phyloP scores from a whole-genome alignment of 1,140 invertebrate species.

The Steinernema khuongi region DNA sequence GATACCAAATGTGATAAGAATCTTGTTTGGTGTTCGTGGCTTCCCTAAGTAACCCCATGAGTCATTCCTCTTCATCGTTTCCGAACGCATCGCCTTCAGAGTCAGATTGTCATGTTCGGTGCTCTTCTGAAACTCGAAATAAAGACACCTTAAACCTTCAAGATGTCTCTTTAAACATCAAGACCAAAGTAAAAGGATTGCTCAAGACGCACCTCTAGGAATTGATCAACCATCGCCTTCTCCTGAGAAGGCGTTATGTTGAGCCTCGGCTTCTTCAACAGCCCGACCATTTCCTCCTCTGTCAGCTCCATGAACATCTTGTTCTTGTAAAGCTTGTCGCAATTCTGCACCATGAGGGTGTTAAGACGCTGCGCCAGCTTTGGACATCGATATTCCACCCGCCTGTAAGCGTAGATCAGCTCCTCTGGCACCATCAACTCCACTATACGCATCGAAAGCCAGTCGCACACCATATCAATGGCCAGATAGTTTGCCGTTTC shows the following conservation, averaged over 20 bases:
- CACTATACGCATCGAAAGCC: not conserved
- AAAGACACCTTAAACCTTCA: no score
- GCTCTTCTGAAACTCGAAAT: not conserved
- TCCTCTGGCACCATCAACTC: not conserved
- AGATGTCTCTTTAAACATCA: no score
- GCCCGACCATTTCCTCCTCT: not conserved
- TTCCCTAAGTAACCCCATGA: not conserved
- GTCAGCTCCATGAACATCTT: not conserved
- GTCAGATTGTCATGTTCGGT: not conserved
- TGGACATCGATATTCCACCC: not conserved
- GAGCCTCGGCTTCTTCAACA: not conserved
- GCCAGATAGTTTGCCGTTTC: not conserved
- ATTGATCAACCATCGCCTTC: not conserved
- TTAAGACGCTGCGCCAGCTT: not conserved
- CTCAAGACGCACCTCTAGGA: not conserved
- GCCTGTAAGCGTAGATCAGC: not conserved
- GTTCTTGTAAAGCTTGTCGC: not conserved
- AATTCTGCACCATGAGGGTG: not conserved
- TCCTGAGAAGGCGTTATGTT: not conserved
- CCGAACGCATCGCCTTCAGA: not conserved
- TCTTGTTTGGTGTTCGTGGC: not conserved
- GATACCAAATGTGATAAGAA: slow-evolving; percentile 1
- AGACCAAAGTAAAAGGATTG: not conserved
- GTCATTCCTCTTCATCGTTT: not conserved
- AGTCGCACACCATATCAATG: not conserved